Conservation (phyloP, 2,888 invertebrate genomes). For the Galeruca laticollis region DNA sequence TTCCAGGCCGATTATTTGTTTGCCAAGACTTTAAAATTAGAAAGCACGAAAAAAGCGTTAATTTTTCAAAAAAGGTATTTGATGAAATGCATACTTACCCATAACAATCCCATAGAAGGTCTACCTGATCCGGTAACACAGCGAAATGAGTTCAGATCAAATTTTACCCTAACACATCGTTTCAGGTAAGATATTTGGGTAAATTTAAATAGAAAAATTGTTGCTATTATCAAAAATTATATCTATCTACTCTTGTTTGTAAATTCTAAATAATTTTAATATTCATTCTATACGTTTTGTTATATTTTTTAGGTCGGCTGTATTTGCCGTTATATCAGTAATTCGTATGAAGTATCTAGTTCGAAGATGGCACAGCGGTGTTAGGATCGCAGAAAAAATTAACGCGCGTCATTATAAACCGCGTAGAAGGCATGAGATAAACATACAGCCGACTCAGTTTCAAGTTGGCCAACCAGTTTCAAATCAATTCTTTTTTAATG, state of each 20-base stretch:
- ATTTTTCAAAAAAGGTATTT: constrained; percentile 93
- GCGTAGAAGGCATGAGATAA: constrained; percentile 3
- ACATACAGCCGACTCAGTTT: constrained; percentile 52
- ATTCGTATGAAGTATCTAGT: constrained; percentile 77
- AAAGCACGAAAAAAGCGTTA: constrained; percentile 89
- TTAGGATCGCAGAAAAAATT: constrained; percentile 69
- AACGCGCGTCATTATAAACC: constrained; percentile 50
- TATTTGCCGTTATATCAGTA: constrained; percentile 71
- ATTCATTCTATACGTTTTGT: too few species aligned
- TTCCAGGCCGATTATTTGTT: constrained; percentile 72
- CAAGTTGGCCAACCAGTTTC: constrained; percentile 64
- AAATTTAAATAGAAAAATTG: not conserved
- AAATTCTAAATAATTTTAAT: too few species aligned
- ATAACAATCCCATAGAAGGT: constrained; percentile 52
- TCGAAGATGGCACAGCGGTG: constrained; percentile 73
- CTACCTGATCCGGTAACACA: constrained; percentile 39
- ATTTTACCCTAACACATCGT: constrained; percentile 29
- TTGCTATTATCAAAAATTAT: too few species aligned
- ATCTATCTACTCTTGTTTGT: too few species aligned
- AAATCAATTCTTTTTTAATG: constrained; percentile 57
- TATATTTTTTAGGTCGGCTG: constrained; percentile 67
- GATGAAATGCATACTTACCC: constrained; percentile 73
- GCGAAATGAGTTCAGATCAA: constrained; percentile 17
- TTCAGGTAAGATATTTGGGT: constrained; percentile 39
- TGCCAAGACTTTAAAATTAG: constrained; percentile 80